Evolutionary conservation across 2,797 vertebrate genomes (phyloP).

Genomic region (Heteromormyrus szaboi): DNA sequence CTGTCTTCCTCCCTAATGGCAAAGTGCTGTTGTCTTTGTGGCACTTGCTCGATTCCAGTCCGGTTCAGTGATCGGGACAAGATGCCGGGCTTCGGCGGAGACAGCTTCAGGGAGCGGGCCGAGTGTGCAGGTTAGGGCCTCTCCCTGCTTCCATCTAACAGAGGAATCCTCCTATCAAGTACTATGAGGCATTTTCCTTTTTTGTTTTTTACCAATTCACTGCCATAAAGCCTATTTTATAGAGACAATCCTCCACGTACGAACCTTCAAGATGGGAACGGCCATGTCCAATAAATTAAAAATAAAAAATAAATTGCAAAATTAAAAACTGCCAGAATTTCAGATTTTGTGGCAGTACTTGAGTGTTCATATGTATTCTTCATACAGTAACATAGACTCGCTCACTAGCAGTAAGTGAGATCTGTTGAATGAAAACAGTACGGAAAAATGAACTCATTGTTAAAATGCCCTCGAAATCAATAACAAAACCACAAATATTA

Average conservation of each 20-base stretch:
- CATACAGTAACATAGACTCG: not conserved
- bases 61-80: not conserved
- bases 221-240: not conserved
- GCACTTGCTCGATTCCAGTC: not conserved
- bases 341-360: not conserved
- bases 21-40: not conserved
- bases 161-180: slow-evolving; percentile 25
- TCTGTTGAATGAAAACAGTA: not conserved
- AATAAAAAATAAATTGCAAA: not conserved
- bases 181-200: slow-evolving; percentile 37
- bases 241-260: not conserved
- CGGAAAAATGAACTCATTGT: not conserved
- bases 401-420: not conserved
- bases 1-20: not conserved
- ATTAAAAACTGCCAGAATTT: not conserved
- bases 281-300: not conserved
- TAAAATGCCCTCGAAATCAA: not conserved
- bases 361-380: not conserved
- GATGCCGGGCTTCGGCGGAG: not conserved
- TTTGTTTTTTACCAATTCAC: not conserved
- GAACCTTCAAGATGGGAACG: slow-evolving; percentile 40
- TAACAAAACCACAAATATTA: not conserved
- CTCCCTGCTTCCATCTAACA: slow-evolving; percentile 15
- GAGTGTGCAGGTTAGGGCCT: not conserved
- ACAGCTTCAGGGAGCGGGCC: not conserved